Conservation (phyloP, 1,140 invertebrate species). For the Apolygus lucorum region DNA sequence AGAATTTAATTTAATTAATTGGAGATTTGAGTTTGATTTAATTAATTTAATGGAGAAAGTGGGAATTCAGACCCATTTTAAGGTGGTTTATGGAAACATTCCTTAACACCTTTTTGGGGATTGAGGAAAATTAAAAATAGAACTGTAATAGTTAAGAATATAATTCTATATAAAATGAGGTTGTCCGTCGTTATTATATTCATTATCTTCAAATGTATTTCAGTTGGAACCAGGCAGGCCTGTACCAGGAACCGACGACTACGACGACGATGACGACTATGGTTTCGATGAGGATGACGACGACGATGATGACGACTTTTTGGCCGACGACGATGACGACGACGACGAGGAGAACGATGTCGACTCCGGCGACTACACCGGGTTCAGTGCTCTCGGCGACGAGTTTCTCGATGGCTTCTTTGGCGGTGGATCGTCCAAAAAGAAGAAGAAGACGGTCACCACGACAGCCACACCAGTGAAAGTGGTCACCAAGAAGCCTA, state of each 20-base stretch:
- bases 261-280: slow-evolving; percentile 36
- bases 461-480: background rate
- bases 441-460: slow-evolving; percentile 34
- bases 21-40: no score
- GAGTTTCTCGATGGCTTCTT: slow-evolving; percentile 37
- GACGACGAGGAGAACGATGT: slow-evolving; percentile 42
- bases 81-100: no score
- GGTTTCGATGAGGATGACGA: slow-evolving; percentile 35
- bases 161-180: no score
- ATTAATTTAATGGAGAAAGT: no score
- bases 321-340: slow-evolving; percentile 41
- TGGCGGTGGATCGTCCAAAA: slow-evolving; percentile 26
- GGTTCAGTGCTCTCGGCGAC: slow-evolving; percentile 35
- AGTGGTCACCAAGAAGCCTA: background rate
- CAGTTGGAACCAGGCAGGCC: slow-evolving; percentile 59
- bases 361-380: slow-evolving; percentile 36
- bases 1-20: no score
- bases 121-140: no score
- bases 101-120: no score
- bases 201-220: background rate
- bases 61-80: no score
- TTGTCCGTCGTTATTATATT: background rate
- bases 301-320: slow-evolving; percentile 38
- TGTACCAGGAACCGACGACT: slow-evolving; percentile 34
- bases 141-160: no score